phyloP scores from a whole-genome alignment of 2,797 vertebrate genomes.

The Fundulus diaphanus region DNA sequence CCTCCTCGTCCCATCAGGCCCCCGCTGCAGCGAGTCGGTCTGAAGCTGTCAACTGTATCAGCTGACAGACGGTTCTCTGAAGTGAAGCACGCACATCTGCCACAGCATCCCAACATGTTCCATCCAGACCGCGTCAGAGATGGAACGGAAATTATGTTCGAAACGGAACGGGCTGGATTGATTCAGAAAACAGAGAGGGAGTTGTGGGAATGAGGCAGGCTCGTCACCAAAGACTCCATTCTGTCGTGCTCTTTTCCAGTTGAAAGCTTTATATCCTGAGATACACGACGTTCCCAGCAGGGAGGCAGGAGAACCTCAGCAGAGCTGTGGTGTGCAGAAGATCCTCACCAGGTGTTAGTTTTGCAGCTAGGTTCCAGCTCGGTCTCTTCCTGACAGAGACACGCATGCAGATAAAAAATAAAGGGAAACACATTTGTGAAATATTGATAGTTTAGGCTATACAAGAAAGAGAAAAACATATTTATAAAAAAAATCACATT shows the following conservation, averaged over 20 bases:
- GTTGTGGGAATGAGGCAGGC: slow-evolving; percentile 25
- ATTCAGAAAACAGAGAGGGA: slow-evolving; percentile 44
- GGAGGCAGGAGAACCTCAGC: slow-evolving; percentile 1
- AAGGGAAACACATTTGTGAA: neutral
- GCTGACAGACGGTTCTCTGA: slow-evolving; percentile 82
- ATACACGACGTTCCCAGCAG: slow-evolving; percentile 17
- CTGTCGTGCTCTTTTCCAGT: slow-evolving; percentile 34
- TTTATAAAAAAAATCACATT: neutral
- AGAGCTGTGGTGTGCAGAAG: slow-evolving; percentile 16
- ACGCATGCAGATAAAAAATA: neutral
- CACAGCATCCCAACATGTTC: slow-evolving; percentile 38
- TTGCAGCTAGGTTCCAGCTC: neutral
- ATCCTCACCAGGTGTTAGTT: neutral
- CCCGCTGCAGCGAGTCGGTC: slow-evolving; percentile 77
- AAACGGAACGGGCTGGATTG: slow-evolving; percentile 57
- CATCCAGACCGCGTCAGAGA: slow-evolving; percentile 47
- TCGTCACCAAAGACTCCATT: slow-evolving; percentile 27
- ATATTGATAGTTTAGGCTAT: neutral
- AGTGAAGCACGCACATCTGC: slow-evolving; percentile 74
- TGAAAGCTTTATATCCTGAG: slow-evolving; percentile 32
- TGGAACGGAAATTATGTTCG: slow-evolving; percentile 51
- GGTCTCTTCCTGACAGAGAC: neutral
- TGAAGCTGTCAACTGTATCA: slow-evolving; percentile 78
- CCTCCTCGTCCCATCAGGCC: slow-evolving; percentile 28
- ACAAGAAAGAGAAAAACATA: neutral